phyloP scores from a whole-genome alignment of 2,113 vertebrate genomes.

The Podarcis raffonei region DNA sequence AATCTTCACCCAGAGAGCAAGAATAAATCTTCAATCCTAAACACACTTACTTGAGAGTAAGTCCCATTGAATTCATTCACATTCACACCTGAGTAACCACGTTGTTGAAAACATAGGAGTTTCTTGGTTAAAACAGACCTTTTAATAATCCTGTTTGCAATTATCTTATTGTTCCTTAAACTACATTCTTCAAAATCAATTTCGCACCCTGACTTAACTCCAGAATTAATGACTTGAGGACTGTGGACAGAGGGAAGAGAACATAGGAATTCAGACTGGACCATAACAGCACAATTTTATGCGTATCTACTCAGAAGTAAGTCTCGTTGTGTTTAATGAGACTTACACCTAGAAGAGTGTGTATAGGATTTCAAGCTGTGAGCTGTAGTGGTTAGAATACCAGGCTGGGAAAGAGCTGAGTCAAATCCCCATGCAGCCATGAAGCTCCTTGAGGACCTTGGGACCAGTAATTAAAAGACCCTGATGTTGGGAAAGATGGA shows the following conservation, averaged over 20 bases:
- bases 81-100: not conserved
- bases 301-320: not conserved
- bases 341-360: not conserved
- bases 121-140: not conserved
- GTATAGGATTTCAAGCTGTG: not conserved
- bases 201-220: not conserved
- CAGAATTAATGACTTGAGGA: not conserved
- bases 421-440: no score
- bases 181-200: not conserved
- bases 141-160: not conserved
- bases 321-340: not conserved
- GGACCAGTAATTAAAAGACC: no score
- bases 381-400: no score
- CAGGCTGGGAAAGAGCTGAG: no score
- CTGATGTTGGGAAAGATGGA: no score
- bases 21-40: not conserved
- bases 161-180: not conserved
- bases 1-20: not conserved
- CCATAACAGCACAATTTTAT: not conserved
- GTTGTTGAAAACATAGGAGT: not conserved
- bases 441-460: no score
- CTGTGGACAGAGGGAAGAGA: not conserved
- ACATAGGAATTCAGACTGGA: not conserved
- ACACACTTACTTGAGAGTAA: not conserved
- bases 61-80: not conserved